Evolutionary conservation across 2,888 invertebrate genomes (phyloP).

Genomic region (Heliconius ethilla): DNA sequence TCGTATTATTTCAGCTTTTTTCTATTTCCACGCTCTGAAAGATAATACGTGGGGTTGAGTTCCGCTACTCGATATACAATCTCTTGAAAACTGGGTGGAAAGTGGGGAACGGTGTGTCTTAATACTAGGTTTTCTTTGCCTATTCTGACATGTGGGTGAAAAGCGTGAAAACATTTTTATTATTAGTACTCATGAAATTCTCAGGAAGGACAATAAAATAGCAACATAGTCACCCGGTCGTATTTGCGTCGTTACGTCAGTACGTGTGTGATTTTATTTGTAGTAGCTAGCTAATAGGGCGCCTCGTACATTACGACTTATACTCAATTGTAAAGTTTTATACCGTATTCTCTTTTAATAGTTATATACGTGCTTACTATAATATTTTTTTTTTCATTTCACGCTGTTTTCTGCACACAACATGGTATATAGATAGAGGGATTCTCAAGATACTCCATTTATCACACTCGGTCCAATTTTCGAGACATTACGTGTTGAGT

Average conservation of each 20-base stretch:
- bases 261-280: neutral
- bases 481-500: no score
- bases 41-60: no score
- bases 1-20: neutral
- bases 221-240: neutral
- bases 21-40: neutral
- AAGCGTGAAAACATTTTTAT: neutral
- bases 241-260: neutral
- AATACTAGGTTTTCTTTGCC: no score
- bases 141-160: no score
- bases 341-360: neutral
- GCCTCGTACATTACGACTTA: neutral
- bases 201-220: neutral
- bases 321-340: neutral
- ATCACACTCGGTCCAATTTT: no score
- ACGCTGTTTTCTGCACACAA: neutral
- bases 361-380: neutral
- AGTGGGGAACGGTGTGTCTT: no score
- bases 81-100: no score
- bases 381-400: neutral
- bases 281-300: conserved; percentile 1
- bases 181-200: neutral
- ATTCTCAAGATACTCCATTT: no score
- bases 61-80: no score
- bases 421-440: no score